Evolutionary conservation across 2,797 vertebrate genomes (phyloP).

Genomic region (Chaetophractus vellerosus): DNA sequence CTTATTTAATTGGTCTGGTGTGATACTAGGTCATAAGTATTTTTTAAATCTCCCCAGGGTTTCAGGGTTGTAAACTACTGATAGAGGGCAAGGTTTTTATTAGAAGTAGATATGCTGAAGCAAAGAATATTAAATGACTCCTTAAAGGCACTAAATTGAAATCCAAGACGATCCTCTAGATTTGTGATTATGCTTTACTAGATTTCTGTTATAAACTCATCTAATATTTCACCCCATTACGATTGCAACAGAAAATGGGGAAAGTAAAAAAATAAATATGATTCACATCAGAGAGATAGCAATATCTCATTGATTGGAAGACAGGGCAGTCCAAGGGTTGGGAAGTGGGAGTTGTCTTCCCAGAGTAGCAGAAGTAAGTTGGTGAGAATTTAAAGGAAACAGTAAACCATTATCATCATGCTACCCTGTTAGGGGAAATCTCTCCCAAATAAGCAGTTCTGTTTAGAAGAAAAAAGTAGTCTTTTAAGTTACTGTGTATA

Average conservation of each 20-base stretch:
- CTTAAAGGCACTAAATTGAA: not conserved
- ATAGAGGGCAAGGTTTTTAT: not conserved
- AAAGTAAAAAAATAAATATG: not conserved
- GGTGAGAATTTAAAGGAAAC: not conserved
- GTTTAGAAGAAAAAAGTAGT: not conserved
- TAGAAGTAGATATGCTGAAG: not conserved
- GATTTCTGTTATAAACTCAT: not conserved
- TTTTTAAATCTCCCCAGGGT: not conserved
- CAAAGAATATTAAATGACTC: not conserved
- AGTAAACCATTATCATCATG: not conserved
- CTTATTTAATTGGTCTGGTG: slow-evolving; percentile 64
- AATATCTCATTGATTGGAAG: not conserved
- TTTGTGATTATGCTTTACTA: not conserved
- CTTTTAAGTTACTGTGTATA: not conserved
- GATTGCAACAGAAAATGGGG: not conserved
- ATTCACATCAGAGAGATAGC: not conserved
- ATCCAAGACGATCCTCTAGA: slow-evolving; percentile 10
- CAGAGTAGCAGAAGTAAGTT: not conserved
- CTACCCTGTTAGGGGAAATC: not conserved
- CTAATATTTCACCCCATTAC: not conserved
- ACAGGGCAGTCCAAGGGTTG: not conserved
- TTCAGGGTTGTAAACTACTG: slow-evolving; percentile 15
- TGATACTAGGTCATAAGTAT: not conserved
- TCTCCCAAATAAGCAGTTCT: not conserved
- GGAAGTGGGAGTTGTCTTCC: not conserved